A percentile compares a stretch with the other conserved stretches of the same genome.
phyloP scores from a whole-genome alignment of 2,113 vertebrate genomes.

The Lepisosteus oculatus region DNA sequence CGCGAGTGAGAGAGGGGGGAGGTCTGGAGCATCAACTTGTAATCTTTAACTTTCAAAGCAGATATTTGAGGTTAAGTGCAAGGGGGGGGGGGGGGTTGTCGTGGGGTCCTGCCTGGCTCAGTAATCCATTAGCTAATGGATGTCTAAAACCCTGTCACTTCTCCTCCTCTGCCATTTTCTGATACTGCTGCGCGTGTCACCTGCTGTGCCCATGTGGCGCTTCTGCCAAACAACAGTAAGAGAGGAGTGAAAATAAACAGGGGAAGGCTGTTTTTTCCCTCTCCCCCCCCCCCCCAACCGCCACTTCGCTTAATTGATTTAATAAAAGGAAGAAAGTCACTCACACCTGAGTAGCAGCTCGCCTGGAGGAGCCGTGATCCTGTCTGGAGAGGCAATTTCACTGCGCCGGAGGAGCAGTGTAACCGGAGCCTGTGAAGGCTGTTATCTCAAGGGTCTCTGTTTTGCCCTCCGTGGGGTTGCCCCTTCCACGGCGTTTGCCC shows the following conservation, averaged over 20 bases:
- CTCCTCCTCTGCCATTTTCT: slow-evolving; percentile 50
- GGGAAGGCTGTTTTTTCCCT: no score
- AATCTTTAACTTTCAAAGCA: slow-evolving; percentile 62
- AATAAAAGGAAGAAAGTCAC: background rate
- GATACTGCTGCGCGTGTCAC: slow-evolving; percentile 43
- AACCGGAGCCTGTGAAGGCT: no score
- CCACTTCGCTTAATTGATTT: background rate
- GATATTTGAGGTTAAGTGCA: slow-evolving; percentile 67
- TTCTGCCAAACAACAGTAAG: slow-evolving; percentile 67
- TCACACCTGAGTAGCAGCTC: background rate
- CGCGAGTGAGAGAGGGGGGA: slow-evolving; percentile 1
- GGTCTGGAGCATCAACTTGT: slow-evolving; percentile 47
- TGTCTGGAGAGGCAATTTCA: no score
- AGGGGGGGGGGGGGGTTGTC: slow-evolving; percentile 35
- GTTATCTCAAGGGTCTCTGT: slow-evolving; percentile 40
- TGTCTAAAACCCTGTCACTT: slow-evolving; percentile 70
- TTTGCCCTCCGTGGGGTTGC: slow-evolving; percentile 25
- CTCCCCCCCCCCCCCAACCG: background rate
- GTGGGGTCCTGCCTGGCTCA: slow-evolving; percentile 63
- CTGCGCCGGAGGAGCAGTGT: no score
- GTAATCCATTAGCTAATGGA: slow-evolving; percentile 95
- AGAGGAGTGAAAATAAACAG: slow-evolving; percentile 72
- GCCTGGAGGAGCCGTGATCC: no score
- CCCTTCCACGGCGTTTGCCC: no score
- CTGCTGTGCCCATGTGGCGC: slow-evolving; percentile 65